Conservation (phyloP, 53 echinoderm and acorn worm species). For the Holothuria leucospilota region DNA sequence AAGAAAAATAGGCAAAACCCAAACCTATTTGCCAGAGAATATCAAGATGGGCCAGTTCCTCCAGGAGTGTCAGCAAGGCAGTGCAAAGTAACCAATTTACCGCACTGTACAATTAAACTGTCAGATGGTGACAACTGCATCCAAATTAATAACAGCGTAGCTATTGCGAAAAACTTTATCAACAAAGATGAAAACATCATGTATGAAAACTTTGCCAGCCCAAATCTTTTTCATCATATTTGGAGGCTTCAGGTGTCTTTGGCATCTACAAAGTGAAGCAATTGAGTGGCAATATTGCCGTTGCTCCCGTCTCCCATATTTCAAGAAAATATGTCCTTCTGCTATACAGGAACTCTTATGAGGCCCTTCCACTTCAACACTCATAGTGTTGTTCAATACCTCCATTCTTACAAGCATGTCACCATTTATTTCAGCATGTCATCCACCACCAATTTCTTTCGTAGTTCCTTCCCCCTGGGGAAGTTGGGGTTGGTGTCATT, state of each 20-base stretch:
- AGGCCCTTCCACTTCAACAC: neutral
- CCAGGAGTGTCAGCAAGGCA: neutral
- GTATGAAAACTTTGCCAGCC: neutral
- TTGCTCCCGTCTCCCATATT: neutral
- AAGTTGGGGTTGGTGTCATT: neutral
- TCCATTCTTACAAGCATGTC: neutral
- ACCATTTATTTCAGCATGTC: neutral
- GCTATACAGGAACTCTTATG: neutral
- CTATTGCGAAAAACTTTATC: neutral
- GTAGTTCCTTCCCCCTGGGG: neutral
- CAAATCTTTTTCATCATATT: neutral
- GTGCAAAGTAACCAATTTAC: neutral
- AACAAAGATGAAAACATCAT: neutral
- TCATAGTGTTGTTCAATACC: neutral
- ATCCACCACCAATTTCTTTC: neutral
- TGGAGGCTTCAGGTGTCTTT: neutral
- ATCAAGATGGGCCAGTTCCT: neutral
- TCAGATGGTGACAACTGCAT: slow-evolving; percentile 8
- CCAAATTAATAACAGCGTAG: neutral
- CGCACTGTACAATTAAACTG: neutral
- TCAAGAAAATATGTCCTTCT: neutral
- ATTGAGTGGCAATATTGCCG: neutral
- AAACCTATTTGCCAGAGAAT: neutral
- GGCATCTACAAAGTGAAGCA: slow-evolving; percentile 11
- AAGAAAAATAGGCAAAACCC: neutral